These are phyloP conservation scores for Sipunculus nudus DNA, from an alignment of 2,888 invertebrate genomes.

Conservation along the genomic window DNA sequence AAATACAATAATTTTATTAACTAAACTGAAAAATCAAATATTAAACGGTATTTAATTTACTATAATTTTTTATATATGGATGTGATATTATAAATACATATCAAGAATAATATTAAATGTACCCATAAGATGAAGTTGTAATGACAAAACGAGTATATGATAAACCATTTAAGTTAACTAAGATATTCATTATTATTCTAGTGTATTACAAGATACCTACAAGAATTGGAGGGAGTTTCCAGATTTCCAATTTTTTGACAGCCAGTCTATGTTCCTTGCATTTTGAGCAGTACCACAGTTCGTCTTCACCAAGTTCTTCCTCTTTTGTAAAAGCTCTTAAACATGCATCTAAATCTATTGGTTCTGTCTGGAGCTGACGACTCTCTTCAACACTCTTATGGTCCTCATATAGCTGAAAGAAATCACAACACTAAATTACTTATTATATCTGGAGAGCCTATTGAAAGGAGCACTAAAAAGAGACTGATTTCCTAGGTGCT, in stretches of 20 bases:
- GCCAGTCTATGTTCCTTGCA: slow-evolving; percentile 87
- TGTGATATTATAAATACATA: too few relatives aligned
- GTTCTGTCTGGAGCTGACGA: slow-evolving; percentile 79
- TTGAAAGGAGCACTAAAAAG: too few relatives aligned
- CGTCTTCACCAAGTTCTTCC: slow-evolving; percentile 80
- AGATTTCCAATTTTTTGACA: slow-evolving; percentile 89
- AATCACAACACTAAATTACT: not conserved
- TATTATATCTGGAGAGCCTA: too few relatives aligned
- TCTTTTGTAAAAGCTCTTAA: slow-evolving; percentile 87
- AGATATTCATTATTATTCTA: not conserved
- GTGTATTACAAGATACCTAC: slow-evolving; percentile 67
- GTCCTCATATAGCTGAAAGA: slow-evolving; percentile 76
- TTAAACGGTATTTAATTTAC: too few relatives aligned
- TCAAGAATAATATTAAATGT: not conserved
- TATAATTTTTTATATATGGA: too few relatives aligned
- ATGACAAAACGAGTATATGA: not conserved
- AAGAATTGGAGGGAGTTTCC: slow-evolving; percentile 88
- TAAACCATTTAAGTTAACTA: not conserved
- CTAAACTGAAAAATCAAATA: not conserved
- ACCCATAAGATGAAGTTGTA: not conserved
- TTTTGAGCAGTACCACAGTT: slow-evolving; percentile 84
- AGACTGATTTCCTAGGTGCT: too few relatives aligned
- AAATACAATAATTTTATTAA: slow-evolving; percentile 2
- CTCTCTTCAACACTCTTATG: slow-evolving; percentile 79
- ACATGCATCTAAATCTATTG: slow-evolving; percentile 85